Evolutionary conservation across 2,888 invertebrate species (phyloP).

Genomic region (Plemyria rubiginata): DNA sequence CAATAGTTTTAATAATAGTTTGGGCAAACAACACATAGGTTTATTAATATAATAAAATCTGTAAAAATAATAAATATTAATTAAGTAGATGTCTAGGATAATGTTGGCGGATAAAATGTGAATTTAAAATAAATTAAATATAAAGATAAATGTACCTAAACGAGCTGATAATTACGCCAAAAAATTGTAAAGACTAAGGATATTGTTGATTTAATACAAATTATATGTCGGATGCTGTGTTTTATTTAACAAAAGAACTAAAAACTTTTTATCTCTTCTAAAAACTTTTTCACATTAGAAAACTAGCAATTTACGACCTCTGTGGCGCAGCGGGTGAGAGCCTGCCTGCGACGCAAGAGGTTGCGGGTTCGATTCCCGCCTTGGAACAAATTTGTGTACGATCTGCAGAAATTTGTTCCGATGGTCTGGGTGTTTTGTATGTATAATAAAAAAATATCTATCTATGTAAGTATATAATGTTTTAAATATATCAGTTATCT

Average conservation of each 20-base stretch:
- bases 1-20: conserved; percentile 65
- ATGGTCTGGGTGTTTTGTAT: no score
- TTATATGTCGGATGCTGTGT: conserved; percentile 70
- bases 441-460: no score
- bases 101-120: conserved; percentile 62
- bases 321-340: no score
- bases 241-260: conserved; percentile 50
- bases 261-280: background rate
- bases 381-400: no score
- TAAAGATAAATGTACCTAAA: conserved; percentile 68
- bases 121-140: conserved; percentile 67
- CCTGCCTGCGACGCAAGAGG: no score
- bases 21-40: conserved; percentile 75
- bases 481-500: no score
- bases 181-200: conserved; percentile 81
- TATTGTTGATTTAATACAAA: conserved; percentile 85
- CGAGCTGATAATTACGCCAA: conserved; percentile 80
- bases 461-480: no score
- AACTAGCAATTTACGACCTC: no score
- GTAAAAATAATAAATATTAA: conserved; percentile 53
- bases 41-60: conserved; percentile 35
- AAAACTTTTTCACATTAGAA: no score
- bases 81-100: conserved; percentile 70
- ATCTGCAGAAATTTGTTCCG: no score
- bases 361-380: no score